These are phyloP conservation scores for Sebastes taczanowskii DNA, from an alignment of 2,797 vertebrate genomes.

Conservation along the genomic window DNA sequence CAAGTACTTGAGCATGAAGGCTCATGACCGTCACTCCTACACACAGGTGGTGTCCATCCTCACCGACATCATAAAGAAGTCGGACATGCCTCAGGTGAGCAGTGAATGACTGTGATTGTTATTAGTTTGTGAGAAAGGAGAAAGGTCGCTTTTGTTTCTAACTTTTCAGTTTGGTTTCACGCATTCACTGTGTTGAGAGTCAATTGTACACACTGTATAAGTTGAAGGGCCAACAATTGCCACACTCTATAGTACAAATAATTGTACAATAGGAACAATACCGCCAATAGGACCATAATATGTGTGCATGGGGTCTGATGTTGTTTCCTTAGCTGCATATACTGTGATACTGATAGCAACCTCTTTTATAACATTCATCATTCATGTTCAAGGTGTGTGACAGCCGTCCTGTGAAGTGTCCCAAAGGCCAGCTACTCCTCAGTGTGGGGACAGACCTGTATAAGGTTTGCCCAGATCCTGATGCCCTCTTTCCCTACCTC, in stretches of 20 bases:
- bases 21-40: constrained; percentile 68
- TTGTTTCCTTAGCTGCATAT: no score
- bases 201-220: no score
- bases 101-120: not conserved
- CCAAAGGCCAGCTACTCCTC: constrained; percentile 80
- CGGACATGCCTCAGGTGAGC: constrained; percentile 68
- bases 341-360: not conserved
- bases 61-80: constrained; percentile 64
- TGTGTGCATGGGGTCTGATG: no score
- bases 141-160: not conserved
- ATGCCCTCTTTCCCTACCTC: constrained; percentile 78
- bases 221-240: no score
- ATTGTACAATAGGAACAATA: no score
- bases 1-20: constrained; percentile 74
- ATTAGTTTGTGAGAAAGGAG: not conserved
- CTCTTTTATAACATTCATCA: not conserved
- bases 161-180: not conserved
- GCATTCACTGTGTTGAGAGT: not conserved
- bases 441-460: constrained; percentile 76
- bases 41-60: constrained; percentile 73
- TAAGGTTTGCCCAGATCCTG: constrained; percentile 72
- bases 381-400: constrained; percentile 28
- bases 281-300: no score
- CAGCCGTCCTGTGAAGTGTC: constrained; percentile 53
- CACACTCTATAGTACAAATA: no score